phyloP scores from a whole-genome alignment of 2,113 vertebrate species.

The Sus scrofa region DNA sequence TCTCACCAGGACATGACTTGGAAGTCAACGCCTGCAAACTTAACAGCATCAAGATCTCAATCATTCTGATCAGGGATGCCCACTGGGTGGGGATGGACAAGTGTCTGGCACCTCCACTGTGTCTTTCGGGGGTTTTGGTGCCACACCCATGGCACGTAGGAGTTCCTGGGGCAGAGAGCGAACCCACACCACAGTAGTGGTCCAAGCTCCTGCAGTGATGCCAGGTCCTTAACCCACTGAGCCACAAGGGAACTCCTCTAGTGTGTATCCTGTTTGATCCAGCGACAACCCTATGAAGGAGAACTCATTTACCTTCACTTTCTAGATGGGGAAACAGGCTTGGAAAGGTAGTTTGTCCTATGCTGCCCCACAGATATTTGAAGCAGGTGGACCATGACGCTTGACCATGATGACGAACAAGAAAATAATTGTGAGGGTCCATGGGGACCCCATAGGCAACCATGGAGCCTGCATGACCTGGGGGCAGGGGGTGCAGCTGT shows the following conservation, averaged over 20 bases:
- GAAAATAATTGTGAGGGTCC: too few relatives aligned
- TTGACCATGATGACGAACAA: rapidly evolving
- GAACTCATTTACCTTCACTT: background rate
- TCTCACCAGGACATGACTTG: background rate
- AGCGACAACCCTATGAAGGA: background rate
- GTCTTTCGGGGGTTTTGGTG: too few relatives aligned
- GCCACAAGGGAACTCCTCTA: too few relatives aligned
- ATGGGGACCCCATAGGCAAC: rapidly evolving
- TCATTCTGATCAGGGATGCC: background rate
- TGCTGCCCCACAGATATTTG: background rate
- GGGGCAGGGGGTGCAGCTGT: rapidly evolving
- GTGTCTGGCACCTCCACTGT: rapidly evolving
- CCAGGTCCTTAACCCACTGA: too few relatives aligned
- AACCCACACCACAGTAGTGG: too few relatives aligned
- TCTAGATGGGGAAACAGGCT: background rate
- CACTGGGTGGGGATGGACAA: rapidly evolving
- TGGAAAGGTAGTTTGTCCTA: too few relatives aligned
- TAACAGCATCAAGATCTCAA: background rate
- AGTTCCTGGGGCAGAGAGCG: too few relatives aligned
- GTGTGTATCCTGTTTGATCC: rapidly evolving
- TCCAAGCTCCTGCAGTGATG: too few relatives aligned
- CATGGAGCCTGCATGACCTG: rapidly evolving
- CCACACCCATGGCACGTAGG: too few relatives aligned
- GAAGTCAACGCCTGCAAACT: background rate
- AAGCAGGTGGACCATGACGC: too few relatives aligned